Percentiles rank a stretch among this genome's conserved stretches.
Evolutionary conservation across 37 sponge, comb jelly and placozoan genomes (phyloP).

Genomic region (Bolinopsis microptera): DNA sequence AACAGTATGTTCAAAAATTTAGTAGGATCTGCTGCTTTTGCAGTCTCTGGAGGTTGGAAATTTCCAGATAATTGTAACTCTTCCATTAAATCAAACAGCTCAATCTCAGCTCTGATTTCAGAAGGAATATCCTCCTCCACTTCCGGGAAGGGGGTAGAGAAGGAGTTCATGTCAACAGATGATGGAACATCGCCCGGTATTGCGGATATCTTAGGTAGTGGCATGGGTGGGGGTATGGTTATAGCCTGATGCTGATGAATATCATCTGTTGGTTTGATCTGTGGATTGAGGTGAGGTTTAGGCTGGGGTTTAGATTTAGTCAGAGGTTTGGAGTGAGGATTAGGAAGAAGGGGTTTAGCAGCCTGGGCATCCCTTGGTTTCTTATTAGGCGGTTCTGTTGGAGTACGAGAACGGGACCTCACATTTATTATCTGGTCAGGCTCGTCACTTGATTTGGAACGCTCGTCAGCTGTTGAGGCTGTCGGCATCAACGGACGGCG

Average conservation of each 20-base stretch:
- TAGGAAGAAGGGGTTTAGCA: neutral
- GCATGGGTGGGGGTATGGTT: neutral
- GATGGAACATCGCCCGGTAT: neutral
- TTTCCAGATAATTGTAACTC: neutral
- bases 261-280: neutral
- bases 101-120: neutral
- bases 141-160: neutral
- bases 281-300: no score
- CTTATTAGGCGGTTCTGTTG: neutral
- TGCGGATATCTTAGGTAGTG: neutral
- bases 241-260: neutral
- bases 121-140: neutral
- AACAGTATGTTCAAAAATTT: neutral
- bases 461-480: neutral
- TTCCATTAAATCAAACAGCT: slow-evolving; percentile 26
- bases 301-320: neutral
- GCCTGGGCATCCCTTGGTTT: neutral
- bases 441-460: neutral
- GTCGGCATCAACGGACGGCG: neutral
- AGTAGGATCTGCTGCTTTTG: neutral
- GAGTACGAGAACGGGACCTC: neutral
- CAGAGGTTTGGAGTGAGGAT: neutral
- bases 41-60: neutral
- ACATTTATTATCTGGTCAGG: neutral
- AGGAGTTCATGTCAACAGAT: neutral